Base-by-base conservation (phyloP, 2,888 invertebrate genomes). In the Anthoptus insignis region DNA sequence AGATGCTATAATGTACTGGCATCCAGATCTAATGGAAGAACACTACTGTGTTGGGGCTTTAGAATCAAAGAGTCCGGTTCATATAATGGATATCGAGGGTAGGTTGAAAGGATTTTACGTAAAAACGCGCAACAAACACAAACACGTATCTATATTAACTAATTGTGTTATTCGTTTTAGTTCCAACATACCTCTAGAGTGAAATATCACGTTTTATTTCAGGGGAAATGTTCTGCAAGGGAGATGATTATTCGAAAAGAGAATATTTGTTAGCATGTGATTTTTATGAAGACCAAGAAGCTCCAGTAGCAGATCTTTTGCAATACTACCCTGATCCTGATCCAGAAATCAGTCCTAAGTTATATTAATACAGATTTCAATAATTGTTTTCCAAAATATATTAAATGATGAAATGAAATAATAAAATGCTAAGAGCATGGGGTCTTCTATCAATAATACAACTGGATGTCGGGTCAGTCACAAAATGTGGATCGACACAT, bases 1-100 rank as follows among this genome's bases (percentile, higher is more conserved):
- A 71, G 92, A 93, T 73, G 92, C 92, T 3, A 89, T 93, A 37
- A 91, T 93, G 92, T 92, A 92, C 65, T 92, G 92, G 92, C 90
- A 91, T 69, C 92, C 92, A 13, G 90, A 91, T 69, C 76, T 92
- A 29, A 88, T 87, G 3, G 92, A 93, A 74, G 92, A 93, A 69
- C 92, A 92, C 76, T 93, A 91, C 65, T 93, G 92, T 67, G 92
- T 92, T 0, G 92, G 92, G 1, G 92, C 92, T 2, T 77, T 93
- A 21, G 92, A 93, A 77, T 82, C 91, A 0, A 89, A 86, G 72
- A 86, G 82, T 47, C 76, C 91, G 0, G 91, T 93, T 13, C 89
- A 86, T 64, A 82, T 93, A 14, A 88, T 90, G 86, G 90, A 91
- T 67, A 80, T 88, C 16, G 92, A 92, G 81, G 92, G 92, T 91